Evolutionary conservation across 2,113 vertebrate genomes (phyloP), one percentile per base, ranked within the genome.

Genomic region (Vulpes lagopus): DNA sequence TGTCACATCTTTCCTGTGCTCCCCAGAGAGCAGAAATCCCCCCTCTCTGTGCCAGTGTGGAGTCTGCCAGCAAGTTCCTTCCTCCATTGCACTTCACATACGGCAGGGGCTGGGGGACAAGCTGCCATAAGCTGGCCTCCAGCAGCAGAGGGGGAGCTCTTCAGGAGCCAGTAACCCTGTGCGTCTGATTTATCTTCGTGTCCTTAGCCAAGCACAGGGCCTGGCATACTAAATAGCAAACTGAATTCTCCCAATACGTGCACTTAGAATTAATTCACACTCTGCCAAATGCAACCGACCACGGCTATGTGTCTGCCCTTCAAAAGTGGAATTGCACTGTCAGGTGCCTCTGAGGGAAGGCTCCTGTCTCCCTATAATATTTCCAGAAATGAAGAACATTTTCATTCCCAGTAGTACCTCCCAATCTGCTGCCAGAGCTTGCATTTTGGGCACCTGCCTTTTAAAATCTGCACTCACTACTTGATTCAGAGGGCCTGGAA

Each of bases 81-180:
- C 25, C 9, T 2, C 3, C 2, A 0, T 0, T 2, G 2, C 19
- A 11, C 35, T 11, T 2, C 19, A 3, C 30, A 8, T 0, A 6
- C 8, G 0, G 17, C 30, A 22, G 0, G 19, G 25, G 30, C 4
- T 0, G 25, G 55, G 57, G 35, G 25, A 43, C 9, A 0, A 17
- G 32, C 73, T 23, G n/a, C 90, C 59, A 1, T 2, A 3, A 38
- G 30, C 11, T 38, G 17, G 82, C 91, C 83, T 51, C 53, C 22
- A 1, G 8, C 32, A 49, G 85, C 64, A 67, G 23, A 65, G 32
- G 59, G 16, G 1, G 2, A 23, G 65, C 82, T 17, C 38, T 23
- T 62, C 11, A 62, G 2, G 11, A 5, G 19, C 15, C 20, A 14
- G 55, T 20, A 15, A 16, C 65, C n/a, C 65, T 53, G n/a, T 25